These are phyloP conservation scores for Rhagoletis pomonella DNA, from an alignment of 1,140 invertebrate species.

Conservation along the genomic window DNA sequence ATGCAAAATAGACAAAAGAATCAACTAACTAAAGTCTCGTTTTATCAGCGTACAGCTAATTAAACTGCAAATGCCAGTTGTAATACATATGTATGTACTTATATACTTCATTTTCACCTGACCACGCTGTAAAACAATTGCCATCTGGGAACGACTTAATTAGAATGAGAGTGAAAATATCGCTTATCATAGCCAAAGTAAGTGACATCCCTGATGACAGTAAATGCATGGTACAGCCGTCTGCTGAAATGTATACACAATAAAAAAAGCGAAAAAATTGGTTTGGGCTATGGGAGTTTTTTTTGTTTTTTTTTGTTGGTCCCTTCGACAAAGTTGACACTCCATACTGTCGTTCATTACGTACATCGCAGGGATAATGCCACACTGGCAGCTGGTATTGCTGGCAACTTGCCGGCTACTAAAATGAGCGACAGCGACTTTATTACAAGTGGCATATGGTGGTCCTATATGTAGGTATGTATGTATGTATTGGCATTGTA, in stretches of 20 bases:
- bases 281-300: background rate
- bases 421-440: background rate
- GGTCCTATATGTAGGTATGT: background rate
- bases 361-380: too few relatives aligned
- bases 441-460: background rate
- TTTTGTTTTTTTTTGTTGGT: too few relatives aligned
- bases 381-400: background rate
- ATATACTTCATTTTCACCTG: background rate
- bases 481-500: background rate
- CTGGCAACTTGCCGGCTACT: background rate
- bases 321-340: slow-evolving; percentile 1
- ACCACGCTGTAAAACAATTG: background rate
- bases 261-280: slow-evolving; percentile 4
- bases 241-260: background rate
- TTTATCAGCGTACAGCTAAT: background rate
- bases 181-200: background rate
- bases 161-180: background rate
- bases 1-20: too few relatives aligned
- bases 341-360: slow-evolving; percentile 37
- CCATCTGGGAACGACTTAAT: slow-evolving; percentile 17
- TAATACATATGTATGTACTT: background rate
- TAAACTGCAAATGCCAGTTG: background rate
- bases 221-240: background rate
- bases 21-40: too few relatives aligned
- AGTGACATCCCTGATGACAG: background rate